Percentiles rank a stretch among this genome's conserved stretches.
These are phyloP conservation scores for Acrocephalus kingi DNA, from an alignment of 2,113 vertebrate species.

Conservation along the genomic window DNA sequence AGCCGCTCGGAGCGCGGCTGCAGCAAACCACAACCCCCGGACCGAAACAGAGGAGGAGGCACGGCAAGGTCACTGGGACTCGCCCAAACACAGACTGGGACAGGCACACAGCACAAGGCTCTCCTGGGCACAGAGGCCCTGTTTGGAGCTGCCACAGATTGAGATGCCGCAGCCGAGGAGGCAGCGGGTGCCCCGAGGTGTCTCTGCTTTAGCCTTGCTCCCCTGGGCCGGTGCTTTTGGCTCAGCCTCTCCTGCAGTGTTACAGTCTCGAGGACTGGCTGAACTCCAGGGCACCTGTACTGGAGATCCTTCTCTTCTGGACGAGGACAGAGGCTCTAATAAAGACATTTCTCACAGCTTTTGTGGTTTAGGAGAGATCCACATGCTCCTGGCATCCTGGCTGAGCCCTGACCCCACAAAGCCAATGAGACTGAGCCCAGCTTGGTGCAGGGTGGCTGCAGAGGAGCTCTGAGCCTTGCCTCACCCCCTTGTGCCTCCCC, in stretches of 20 bases:
- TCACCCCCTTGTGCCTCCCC: not conserved
- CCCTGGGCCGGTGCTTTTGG: not conserved
- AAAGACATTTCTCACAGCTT: slow-evolving; percentile 24
- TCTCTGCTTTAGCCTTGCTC: not conserved
- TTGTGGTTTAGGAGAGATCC: not conserved
- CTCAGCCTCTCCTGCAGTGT: not conserved
- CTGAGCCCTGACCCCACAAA: not conserved
- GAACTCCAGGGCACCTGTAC: slow-evolving; percentile 35
- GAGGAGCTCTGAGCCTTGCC: not conserved
- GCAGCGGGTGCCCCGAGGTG: not conserved
- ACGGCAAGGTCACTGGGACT: fast-evolving
- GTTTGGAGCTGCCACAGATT: not conserved
- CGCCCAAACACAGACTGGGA: not conserved
- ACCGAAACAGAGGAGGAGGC: not conserved
- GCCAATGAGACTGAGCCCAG: not conserved
- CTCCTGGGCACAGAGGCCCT: not conserved
- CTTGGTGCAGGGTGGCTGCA: not conserved
- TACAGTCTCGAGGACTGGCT: not conserved
- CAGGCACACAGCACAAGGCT: not conserved
- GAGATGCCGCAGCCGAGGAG: not conserved
- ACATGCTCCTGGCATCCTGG: fast-evolving
- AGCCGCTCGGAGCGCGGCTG: not conserved
- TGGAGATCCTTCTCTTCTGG: not conserved
- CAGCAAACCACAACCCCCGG: slow-evolving; percentile 16
- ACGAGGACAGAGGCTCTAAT: slow-evolving; percentile 24